Percentiles rank a stretch among this genome's conserved stretches.
Conservation (phyloP, 37 sponge, comb jelly and placozoan genomes). For the Tethya wilhelma region DNA sequence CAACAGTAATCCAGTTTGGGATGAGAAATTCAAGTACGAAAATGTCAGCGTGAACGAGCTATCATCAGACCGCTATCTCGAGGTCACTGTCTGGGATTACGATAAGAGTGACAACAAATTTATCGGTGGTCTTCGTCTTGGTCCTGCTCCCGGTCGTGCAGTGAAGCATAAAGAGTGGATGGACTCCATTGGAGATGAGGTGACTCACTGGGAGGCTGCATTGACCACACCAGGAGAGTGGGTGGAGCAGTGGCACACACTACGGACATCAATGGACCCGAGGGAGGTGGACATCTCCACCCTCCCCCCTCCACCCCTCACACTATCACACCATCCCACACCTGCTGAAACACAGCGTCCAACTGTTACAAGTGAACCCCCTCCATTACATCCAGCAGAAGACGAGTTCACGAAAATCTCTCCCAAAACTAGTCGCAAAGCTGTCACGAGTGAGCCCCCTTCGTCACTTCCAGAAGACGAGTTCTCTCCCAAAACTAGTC, state of each 20-base stretch:
- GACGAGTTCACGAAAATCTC: no score
- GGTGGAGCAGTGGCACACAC: constrained; percentile 63
- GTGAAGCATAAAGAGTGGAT: constrained; percentile 54
- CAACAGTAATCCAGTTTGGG: constrained; percentile 62
- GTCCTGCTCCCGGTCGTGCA: constrained; percentile 33
- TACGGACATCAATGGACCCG: constrained; percentile 49
- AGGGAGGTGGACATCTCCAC: neutral
- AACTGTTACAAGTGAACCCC: no score
- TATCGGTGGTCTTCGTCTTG: constrained; percentile 68
- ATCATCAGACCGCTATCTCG: constrained; percentile 35
- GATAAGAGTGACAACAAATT: constrained; percentile 33
- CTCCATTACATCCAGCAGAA: no score
- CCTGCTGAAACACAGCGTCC: no score
- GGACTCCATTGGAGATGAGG: constrained; percentile 62
- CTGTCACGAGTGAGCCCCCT: no score
- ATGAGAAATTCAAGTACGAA: constrained; percentile 46
- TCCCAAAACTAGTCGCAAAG: no score
- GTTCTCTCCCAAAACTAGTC: no score
- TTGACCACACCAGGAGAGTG: constrained; percentile 54
- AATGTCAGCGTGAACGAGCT: constrained; percentile 51
- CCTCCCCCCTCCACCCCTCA: constrained; percentile 1
- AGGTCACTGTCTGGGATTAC: constrained; percentile 69
- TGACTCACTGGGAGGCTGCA: constrained; percentile 59
- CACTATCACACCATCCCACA: no score
- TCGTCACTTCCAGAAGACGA: no score